Percentiles rank a stretch among this genome's conserved stretches.
Conservation (phyloP, 1,140 invertebrate genomes). For the Arion vulgaris region DNA sequence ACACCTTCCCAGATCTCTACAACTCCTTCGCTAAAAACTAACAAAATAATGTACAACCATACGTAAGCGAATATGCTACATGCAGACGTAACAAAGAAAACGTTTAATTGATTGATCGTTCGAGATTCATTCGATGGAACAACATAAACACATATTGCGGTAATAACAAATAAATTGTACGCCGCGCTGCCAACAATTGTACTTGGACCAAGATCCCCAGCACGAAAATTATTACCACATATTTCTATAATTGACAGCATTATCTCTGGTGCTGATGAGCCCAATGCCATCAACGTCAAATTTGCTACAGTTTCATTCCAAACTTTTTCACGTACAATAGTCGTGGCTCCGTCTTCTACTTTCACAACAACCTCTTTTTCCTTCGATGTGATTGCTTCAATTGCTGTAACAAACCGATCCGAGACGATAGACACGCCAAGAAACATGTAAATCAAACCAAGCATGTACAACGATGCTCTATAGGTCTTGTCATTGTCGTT, state of each 20-base stretch:
- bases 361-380: background rate
- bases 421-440: background rate
- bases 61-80: background rate
- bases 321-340: background rate
- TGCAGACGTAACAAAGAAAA: background rate
- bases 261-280: constrained; percentile 76
- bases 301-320: constrained; percentile 77
- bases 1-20: background rate
- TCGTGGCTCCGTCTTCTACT: background rate
- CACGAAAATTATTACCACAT: constrained; percentile 38
- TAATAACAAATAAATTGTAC: constrained; percentile 74
- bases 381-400: background rate
- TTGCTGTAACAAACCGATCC: background rate
- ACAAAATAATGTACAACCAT: background rate
- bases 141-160: constrained; percentile 68
- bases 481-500: background rate
- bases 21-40: background rate
- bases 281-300: constrained; percentile 76
- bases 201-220: constrained; percentile 69
- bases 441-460: background rate
- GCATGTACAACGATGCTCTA: background rate
- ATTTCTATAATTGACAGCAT: constrained; percentile 74
- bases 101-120: constrained; percentile 68
- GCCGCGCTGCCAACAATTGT: constrained; percentile 76
- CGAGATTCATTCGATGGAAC: constrained; percentile 62